A percentile compares a stretch with the other conserved stretches of the same genome.
These are phyloP conservation scores for Oncorhynchus keta DNA, from an alignment of 2,113 vertebrate species.

Conservation along the genomic window DNA sequence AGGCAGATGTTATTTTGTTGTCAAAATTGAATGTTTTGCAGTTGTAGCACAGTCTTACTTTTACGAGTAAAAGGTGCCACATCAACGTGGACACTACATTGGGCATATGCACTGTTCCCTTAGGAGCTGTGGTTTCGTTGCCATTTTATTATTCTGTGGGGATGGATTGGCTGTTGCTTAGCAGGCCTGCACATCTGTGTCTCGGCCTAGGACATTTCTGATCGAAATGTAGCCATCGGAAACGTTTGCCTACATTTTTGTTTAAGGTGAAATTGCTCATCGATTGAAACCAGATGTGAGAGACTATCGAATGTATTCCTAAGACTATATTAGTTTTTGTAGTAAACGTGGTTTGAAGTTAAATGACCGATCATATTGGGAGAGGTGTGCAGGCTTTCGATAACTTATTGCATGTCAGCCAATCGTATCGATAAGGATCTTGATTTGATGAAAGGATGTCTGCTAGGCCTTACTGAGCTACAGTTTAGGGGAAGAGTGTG, in stretches of 20 bases:
- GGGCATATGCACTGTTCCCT: background rate
- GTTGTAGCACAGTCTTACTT: background rate
- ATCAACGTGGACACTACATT: background rate
- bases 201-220: too few relatives aligned
- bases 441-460: background rate
- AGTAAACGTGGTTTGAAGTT: background rate
- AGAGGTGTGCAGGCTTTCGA: background rate
- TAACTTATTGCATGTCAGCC: background rate
- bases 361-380: background rate
- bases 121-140: too few relatives aligned
- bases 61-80: background rate
- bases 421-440: background rate
- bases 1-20: background rate
- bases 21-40: background rate
- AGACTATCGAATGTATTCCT: background rate
- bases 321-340: background rate
- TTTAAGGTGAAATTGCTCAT: background rate
- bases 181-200: too few relatives aligned
- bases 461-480: background rate
- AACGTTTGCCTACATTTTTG: background rate
- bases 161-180: too few relatives aligned
- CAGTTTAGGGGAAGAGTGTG: background rate
- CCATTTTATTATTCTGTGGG: too few relatives aligned
- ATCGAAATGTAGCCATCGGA: background rate
- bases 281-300: background rate